phyloP scores from a whole-genome alignment of 2,113 vertebrate genomes.

The Trichomycterus rosablanca region DNA sequence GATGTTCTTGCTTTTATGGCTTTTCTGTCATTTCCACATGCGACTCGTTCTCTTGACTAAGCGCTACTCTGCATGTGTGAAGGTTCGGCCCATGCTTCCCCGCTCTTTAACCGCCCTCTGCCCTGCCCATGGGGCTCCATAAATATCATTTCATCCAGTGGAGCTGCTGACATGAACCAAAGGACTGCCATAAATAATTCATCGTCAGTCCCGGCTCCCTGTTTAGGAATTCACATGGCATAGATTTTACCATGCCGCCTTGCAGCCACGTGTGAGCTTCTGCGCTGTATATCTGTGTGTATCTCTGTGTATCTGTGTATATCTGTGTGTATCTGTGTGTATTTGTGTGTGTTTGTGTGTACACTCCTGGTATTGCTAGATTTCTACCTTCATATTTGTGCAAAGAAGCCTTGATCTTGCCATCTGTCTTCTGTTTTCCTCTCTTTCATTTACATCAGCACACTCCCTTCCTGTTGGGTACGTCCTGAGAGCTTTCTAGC shows the following conservation, averaged over 20 bases:
- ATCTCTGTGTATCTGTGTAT: too few species aligned
- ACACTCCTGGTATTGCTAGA: background rate
- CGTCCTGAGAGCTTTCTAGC: background rate
- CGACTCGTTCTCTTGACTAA: conserved; percentile 9
- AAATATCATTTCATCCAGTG: conserved; percentile 74
- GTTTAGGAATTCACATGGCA: conserved; percentile 63
- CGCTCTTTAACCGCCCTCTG: conserved; percentile 48
- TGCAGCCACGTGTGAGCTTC: conserved; percentile 23
- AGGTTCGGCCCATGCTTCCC: conserved; percentile 3
- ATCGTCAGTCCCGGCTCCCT: conserved; percentile 57
- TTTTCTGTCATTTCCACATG: conserved; percentile 1
- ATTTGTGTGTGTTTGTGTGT: conserved; percentile 46
- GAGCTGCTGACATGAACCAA: conserved; percentile 69
- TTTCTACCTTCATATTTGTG: background rate
- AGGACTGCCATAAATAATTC: conserved; percentile 72
- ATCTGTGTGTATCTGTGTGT: too few species aligned
- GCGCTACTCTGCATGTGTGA: conserved; percentile 22
- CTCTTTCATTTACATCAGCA: background rate
- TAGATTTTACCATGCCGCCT: conserved; percentile 32
- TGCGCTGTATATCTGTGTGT: conserved; percentile 39
- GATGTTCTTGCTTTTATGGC: conserved; percentile 1
- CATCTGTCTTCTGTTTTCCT: conserved; percentile 2
- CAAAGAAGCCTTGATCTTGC: conserved; percentile 24
- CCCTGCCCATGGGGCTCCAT: conserved; percentile 70
- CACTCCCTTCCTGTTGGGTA: background rate